These are phyloP conservation scores for Abrostola tripartita DNA, from an alignment of 2,888 invertebrate species.

Conservation along the genomic window DNA sequence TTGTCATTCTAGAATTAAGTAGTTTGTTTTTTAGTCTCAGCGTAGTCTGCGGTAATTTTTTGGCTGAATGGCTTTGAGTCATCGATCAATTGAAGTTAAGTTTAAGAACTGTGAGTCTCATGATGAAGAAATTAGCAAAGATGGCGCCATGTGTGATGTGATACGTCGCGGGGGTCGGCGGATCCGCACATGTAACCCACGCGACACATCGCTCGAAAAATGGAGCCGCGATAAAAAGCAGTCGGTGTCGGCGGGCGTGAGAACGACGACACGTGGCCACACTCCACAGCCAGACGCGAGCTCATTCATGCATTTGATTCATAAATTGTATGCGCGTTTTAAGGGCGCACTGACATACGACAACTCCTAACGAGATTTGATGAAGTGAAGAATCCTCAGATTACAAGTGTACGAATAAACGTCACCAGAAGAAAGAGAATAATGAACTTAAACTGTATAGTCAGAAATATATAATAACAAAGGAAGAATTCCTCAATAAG, in stretches of 20 bases:
- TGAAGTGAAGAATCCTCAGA: slow-evolving; percentile 17
- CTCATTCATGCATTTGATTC: slow-evolving; percentile 88
- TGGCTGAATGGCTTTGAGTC: slow-evolving; percentile 24
- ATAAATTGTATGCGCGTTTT: slow-evolving; percentile 76
- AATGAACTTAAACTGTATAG: slow-evolving; percentile 5
- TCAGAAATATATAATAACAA: slow-evolving; percentile 21
- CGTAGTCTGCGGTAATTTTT: slow-evolving; percentile 13
- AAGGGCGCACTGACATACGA: slow-evolving; percentile 59
- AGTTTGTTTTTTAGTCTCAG: slow-evolving; percentile 14
- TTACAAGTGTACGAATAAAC: slow-evolving; percentile 2
- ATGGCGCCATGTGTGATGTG: slow-evolving; percentile 76
- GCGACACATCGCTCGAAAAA: slow-evolving; percentile 78
- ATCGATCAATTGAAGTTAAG: slow-evolving; percentile 42
- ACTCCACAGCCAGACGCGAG: slow-evolving; percentile 65
- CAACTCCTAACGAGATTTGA: slow-evolving; percentile 41
- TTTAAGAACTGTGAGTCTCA: slow-evolving; percentile 63
- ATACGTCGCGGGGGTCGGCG: slow-evolving; percentile 79
- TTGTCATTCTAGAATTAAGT: slow-evolving; percentile 55
- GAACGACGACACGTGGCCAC: slow-evolving; percentile 84
- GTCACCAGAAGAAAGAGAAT: background rate
- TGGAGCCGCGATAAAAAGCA: slow-evolving; percentile 81
- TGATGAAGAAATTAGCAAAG: slow-evolving; percentile 83
- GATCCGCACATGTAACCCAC: slow-evolving; percentile 83
- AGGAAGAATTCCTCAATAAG: slow-evolving; percentile 31
- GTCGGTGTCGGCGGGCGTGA: slow-evolving; percentile 77